A percentile compares a stretch with the other conserved stretches of the same genome.
Conservation (phyloP, 2,888 invertebrate species). For the Cacoxenus indagator region DNA sequence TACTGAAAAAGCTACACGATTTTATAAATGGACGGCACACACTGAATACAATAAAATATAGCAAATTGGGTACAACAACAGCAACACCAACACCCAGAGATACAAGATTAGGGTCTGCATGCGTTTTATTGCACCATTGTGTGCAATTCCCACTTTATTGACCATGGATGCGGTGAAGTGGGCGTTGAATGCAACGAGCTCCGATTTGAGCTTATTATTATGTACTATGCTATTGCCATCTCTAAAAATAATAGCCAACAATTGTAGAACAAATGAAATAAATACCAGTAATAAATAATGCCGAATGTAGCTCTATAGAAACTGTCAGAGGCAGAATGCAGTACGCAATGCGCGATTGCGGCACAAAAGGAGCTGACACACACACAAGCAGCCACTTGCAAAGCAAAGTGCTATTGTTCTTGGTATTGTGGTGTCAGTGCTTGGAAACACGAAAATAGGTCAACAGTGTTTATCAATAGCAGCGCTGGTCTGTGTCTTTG, state of each 20-base stretch:
- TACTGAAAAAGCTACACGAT: no score
- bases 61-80: not conserved
- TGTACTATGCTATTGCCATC: no score
- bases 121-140: slow-evolving; percentile 4
- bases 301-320: not conserved
- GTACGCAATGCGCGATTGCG: not conserved
- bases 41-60: not conserved
- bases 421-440: not conserved
- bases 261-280: slow-evolving; percentile 3
- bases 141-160: slow-evolving; percentile 9
- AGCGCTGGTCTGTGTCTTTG: not conserved
- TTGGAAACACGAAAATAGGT: slow-evolving; percentile 12
- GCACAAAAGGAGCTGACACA: not conserved
- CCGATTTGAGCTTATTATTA: slow-evolving; percentile 3
- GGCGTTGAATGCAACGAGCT: not conserved
- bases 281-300: slow-evolving; percentile 10
- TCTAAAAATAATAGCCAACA: slow-evolving; percentile 8
- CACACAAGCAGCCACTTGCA: not conserved
- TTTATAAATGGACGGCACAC: not conserved
- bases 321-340: slow-evolving; percentile 3
- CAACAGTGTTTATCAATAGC: not conserved
- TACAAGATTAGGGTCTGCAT: not conserved
- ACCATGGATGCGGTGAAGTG: not conserved
- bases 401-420: not conserved
- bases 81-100: not conserved